These are phyloP conservation scores for Cerastoderma edule DNA, from an alignment of 2,888 invertebrate genomes.

Conservation along the genomic window DNA sequence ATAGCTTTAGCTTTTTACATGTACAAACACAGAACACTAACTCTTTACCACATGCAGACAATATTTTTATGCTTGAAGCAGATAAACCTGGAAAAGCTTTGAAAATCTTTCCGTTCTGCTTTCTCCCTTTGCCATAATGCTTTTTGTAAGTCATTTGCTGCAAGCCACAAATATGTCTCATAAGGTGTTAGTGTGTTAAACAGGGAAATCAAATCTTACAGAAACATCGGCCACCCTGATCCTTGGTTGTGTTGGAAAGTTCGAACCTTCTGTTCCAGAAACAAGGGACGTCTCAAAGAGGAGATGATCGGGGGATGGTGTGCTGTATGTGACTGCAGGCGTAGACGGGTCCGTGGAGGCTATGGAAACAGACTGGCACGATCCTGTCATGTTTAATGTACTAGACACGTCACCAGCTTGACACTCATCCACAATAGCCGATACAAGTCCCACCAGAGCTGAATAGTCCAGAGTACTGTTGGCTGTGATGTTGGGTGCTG, in stretches of 20 bases:
- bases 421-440: slow-evolving; percentile 55
- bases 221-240: slow-evolving; percentile 31
- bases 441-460: slow-evolving; percentile 37
- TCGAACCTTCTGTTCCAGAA: slow-evolving; percentile 39
- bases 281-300: slow-evolving; percentile 26
- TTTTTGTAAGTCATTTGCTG: too few relatives aligned
- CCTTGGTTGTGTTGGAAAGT: slow-evolving; percentile 40
- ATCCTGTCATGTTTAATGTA: slow-evolving; percentile 41
- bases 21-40: too few relatives aligned
- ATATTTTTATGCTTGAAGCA: too few relatives aligned
- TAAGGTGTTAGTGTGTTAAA: not conserved
- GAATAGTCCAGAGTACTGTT: slow-evolving; percentile 35
- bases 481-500: slow-evolving; percentile 34
- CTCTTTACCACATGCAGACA: too few relatives aligned
- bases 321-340: slow-evolving; percentile 11
- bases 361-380: slow-evolving; percentile 37
- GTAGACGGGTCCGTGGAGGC: slow-evolving; percentile 23
- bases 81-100: too few relatives aligned
- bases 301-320: slow-evolving; percentile 41
- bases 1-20: too few relatives aligned
- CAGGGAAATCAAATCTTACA: slow-evolving; percentile 38
- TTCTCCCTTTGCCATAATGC: too few relatives aligned
- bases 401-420: slow-evolving; percentile 45
- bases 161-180: too few relatives aligned
- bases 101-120: too few relatives aligned